These are phyloP conservation scores for Carollia perspicillata DNA, from an alignment of 2,113 vertebrate genomes.

Conservation along the genomic window DNA sequence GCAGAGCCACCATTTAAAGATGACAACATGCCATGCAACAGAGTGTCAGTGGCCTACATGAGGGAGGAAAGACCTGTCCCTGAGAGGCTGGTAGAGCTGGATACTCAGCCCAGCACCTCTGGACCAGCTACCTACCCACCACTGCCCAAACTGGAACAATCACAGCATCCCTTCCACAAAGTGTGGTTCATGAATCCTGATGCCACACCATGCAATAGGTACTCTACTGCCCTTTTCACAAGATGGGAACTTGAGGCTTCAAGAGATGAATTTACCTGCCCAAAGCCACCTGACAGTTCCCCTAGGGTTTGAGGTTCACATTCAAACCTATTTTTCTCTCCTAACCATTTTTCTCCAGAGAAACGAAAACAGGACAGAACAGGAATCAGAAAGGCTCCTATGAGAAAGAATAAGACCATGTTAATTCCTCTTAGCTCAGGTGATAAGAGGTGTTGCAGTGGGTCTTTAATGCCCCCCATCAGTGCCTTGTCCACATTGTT, in stretches of 20 bases:
- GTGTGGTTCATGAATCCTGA: rapidly evolving
- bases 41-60: background rate
- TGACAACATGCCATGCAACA: background rate
- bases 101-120: background rate
- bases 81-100: background rate
- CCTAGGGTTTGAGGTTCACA: background rate
- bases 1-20: background rate
- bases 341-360: background rate
- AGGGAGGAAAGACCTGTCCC: background rate
- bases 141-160: background rate
- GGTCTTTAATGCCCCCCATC: background rate
- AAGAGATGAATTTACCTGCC: background rate
- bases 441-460: background rate
- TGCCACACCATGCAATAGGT: rapidly evolving
- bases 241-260: background rate
- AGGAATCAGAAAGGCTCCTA: background rate
- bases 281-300: background rate
- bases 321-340: background rate
- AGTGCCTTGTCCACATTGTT: background rate
- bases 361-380: background rate
- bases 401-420: background rate
- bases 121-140: background rate
- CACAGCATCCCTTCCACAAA: background rate
- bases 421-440: background rate
- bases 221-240: background rate